phyloP scores from a whole-genome alignment of 2,888 invertebrate species.

The Trachelus tabidus region DNA sequence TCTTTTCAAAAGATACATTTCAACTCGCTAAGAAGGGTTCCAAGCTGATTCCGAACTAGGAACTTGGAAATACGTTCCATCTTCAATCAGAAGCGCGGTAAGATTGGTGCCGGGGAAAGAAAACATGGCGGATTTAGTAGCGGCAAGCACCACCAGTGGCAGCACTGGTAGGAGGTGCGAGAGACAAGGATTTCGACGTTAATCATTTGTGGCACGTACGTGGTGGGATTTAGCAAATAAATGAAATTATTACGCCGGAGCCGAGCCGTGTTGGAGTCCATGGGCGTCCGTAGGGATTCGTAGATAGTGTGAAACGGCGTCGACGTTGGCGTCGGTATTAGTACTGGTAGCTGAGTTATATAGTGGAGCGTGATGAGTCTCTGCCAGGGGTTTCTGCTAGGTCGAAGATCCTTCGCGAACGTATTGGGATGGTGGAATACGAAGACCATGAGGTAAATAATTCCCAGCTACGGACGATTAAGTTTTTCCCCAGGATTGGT shows the following conservation, averaged over 20 bases:
- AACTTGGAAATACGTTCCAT: too few relatives aligned
- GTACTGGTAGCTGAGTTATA: conserved; percentile 21
- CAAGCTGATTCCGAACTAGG: too few relatives aligned
- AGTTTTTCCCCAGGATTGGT: conserved; percentile 28
- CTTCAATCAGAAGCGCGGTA: too few relatives aligned
- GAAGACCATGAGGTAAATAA: conserved; percentile 29
- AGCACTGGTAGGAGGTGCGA: background rate
- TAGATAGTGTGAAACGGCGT: conserved; percentile 4
- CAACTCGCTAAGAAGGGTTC: too few relatives aligned
- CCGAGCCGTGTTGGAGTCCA: conserved; percentile 2
- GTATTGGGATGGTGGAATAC: background rate
- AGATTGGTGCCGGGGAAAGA: too few relatives aligned
- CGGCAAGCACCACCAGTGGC: too few relatives aligned
- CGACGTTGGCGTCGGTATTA: background rate
- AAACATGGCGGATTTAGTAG: too few relatives aligned
- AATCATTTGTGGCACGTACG: conserved; percentile 45
- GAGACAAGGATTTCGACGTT: conserved; percentile 23
- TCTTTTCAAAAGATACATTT: too few relatives aligned
- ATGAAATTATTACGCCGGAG: conserved; percentile 43
- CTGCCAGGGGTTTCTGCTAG: background rate
- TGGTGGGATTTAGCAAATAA: conserved; percentile 45
- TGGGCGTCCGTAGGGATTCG: background rate
- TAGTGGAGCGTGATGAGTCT: conserved; percentile 28
- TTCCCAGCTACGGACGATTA: conserved; percentile 35
- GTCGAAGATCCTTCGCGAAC: background rate